Conservation (phyloP, 2,888 invertebrate species). For the Bombylius major region DNA sequence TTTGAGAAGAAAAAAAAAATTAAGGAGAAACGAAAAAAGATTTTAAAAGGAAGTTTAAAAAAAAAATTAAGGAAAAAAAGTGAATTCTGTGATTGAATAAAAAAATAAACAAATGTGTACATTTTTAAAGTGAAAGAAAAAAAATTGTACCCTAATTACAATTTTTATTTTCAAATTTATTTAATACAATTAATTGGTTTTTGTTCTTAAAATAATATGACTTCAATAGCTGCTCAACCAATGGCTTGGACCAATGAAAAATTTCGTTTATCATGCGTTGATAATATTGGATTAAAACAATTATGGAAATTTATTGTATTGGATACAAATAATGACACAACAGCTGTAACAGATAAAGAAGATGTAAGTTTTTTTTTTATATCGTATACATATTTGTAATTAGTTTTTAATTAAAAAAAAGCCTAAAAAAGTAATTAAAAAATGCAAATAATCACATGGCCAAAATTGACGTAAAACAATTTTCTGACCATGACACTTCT, state of each 20-base stretch:
- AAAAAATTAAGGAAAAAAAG: too few relatives aligned
- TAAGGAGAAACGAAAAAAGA: not conserved
- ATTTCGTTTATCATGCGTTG: conserved; percentile 32
- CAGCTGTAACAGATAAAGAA: not conserved
- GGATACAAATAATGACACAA: conserved; percentile 21
- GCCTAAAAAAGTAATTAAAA: not conserved
- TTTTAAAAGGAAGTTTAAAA: too few relatives aligned
- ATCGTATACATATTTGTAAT: too few relatives aligned
- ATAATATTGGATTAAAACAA: conserved; percentile 34
- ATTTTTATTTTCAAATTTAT: too few relatives aligned
- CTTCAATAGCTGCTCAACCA: conserved; percentile 33
- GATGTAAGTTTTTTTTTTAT: not conserved
- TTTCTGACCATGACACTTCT: not conserved
- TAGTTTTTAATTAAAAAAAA: too few relatives aligned
- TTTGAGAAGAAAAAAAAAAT: not conserved
- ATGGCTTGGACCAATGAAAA: conserved; percentile 37
- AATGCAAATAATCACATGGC: not conserved
- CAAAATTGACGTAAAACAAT: not conserved
- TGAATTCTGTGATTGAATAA: too few relatives aligned
- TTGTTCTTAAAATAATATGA: conserved; percentile 23
- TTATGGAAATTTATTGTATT: conserved; percentile 35
- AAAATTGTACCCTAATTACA: too few relatives aligned
- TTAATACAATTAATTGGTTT: too few relatives aligned
- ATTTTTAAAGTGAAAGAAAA: too few relatives aligned
- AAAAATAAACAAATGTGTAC: too few relatives aligned